Evolutionary conservation across 2,113 vertebrate genomes (phyloP).

Genomic region (Mesocricetus auratus): DNA sequence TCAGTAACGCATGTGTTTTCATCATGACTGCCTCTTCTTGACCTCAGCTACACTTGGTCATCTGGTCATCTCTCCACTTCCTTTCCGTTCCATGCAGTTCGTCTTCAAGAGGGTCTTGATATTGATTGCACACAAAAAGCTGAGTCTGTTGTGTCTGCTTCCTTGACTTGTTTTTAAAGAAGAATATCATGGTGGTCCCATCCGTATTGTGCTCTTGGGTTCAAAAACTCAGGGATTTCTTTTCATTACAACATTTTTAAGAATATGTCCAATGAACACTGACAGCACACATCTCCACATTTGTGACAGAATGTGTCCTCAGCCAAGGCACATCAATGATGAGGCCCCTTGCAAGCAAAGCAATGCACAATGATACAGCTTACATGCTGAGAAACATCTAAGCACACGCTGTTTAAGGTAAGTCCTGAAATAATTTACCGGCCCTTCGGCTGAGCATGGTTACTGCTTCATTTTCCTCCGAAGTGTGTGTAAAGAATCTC

Average conservation of each 20-base stretch:
- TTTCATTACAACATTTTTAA: neutral
- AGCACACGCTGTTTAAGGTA: neutral
- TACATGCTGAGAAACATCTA: conserved; percentile 41
- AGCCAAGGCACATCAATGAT: neutral
- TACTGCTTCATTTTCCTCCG: neutral
- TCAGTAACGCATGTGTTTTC: neutral
- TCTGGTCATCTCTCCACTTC: neutral
- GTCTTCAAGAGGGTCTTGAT: conserved; percentile 45
- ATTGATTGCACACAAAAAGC: neutral
- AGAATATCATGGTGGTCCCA: neutral
- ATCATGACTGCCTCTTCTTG: neutral
- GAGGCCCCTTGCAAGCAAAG: neutral
- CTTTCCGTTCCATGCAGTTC: neutral
- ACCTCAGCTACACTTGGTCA: neutral
- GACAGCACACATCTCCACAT: neutral
- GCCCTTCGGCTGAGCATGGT: neutral
- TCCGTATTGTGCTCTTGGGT: neutral
- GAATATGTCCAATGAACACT: neutral
- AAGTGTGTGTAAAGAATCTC: neutral
- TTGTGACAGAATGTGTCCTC: neutral
- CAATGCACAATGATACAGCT: neutral
- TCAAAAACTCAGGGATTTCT: conserved; percentile 34
- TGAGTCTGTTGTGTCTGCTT: conserved; percentile 14
- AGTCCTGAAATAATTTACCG: conserved; percentile 4
- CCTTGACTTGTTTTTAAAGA: neutral